Base-by-base conservation (phyloP, 2,888 invertebrate species). In the Harmothoe impar region DNA sequence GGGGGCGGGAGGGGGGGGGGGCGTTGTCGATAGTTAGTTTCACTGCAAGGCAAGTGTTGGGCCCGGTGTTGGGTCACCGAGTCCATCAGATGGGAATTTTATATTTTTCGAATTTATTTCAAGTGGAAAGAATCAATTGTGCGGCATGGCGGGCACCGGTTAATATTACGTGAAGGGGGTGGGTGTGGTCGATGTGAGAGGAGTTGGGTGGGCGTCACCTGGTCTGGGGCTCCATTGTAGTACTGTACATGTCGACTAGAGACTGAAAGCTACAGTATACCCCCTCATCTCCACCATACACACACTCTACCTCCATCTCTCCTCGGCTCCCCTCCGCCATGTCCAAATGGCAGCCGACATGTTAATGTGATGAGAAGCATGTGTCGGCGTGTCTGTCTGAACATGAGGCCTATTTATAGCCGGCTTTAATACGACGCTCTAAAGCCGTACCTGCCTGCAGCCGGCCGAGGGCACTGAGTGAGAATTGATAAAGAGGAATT, bases 301-400 rank as follows among this genome's bases (percentile, higher is more conserved):
- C n/a, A n/a, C 5, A 10, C 10, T 43, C 43, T 10, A 43, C 43
- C 43, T 7, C 3, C 43, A 43, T 43, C 62, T n/a, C 62, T 20
- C 62, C 62, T n/a, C 54, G 12, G 17, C 54, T 17, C 12, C 17
- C 54, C n/a, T 20, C 7, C n/a, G 62, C 62, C 62, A n/a, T n/a
- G 62, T n/a, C 62, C 62, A 62, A 62, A 62, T 62, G 62, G 62
- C 20, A 62, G n/a, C 62, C 1, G 62, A 62, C 62, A 62, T 62
- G 62, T 20, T n/a, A n/a, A 62, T 62, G 62, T n/a, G 62, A 62
- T 62, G 62, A 62, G 15, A 62, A 62, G 62, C 62, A 62, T 62
- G 62, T 20, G 62, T 62, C 62, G 62, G 62, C 62, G 12, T n/a
- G 62, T 62, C n/a, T 20, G 62, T n/a, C n/a, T 5, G 62, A 12